Percentiles rank a stretch among this genome's conserved stretches.
Conservation (phyloP, 2,797 vertebrate genomes). For the Gymnopithys bicolor region DNA sequence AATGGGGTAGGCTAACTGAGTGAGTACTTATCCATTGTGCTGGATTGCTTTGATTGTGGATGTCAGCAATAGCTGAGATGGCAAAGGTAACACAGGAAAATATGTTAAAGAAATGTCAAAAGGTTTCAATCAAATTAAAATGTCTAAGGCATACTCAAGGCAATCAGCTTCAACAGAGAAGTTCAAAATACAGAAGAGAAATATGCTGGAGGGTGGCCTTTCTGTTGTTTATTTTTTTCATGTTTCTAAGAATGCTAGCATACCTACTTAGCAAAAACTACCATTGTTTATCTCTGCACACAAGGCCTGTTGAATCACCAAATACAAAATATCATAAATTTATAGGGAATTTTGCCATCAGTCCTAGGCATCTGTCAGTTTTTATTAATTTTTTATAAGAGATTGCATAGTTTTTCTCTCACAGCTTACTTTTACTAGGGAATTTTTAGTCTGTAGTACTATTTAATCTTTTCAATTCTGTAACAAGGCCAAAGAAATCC, state of each 20-base stretch:
- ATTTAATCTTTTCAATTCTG: constrained; percentile 10
- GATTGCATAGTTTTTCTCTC: neutral
- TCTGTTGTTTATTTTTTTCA: neutral
- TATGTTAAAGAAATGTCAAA: constrained; percentile 22
- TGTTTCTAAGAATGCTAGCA: neutral
- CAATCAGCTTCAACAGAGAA: constrained; percentile 1
- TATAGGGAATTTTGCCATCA: constrained; percentile 20
- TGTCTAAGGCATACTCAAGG: neutral
- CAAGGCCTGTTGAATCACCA: neutral
- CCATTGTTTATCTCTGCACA: neutral
- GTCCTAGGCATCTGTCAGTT: neutral
- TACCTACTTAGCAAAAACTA: neutral
- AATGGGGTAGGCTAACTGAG: neutral
- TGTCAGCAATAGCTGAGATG: neutral
- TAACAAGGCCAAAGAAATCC: constrained; percentile 8
- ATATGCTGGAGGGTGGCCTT: neutral
- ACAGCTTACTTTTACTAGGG: neutral
- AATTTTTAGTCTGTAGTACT: neutral
- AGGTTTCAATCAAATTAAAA: constrained; percentile 54
- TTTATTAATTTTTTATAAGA: constrained; percentile 18
- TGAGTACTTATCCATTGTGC: neutral
- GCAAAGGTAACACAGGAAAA: neutral
- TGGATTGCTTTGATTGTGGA: constrained; percentile 19
- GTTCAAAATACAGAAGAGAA: neutral
- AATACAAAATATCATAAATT: constrained; percentile 6